Evolutionary conservation across 2,888 invertebrate species (phyloP), one percentile per base, ranked within the genome.

Genomic region (Xestia sexstrigata): DNA sequence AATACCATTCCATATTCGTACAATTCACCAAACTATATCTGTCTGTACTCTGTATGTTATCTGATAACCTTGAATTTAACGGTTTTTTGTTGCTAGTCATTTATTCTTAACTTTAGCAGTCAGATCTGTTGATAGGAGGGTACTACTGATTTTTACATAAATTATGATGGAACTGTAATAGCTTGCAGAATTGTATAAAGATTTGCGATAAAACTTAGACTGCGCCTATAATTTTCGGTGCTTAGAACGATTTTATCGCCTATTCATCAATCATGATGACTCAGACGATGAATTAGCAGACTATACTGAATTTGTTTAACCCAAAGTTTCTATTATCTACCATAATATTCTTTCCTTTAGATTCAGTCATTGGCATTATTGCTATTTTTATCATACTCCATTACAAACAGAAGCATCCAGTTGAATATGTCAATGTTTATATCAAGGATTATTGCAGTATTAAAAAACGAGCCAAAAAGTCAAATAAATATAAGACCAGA

Each of bases 1-100:
- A 88, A 90, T 81, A 87, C 81, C 85, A 90, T 90, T 90, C 82
- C 83, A 80, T 84, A 87, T 90, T 87, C 77, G 80, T 85, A 88
- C 76, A 87, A 84, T 81, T 83, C 68, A 86, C 74, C 78, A 82
- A 87, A 87, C 83, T 85, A 77, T 74, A 79, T 74, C 45, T 70
- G 65, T 49, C 63, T 47, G 69, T 75, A 62, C 65, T 49, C 63
- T 47, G 69, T 75, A 62, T 65, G 70, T 78, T 88, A 87, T 86
- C 87, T 71, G 86, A 86, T 87, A 84, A 84, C 89, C 88, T 89
- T 87, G 89, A 84, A 71, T 76, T 70, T 79, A 88, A 88, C 81
- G 83, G 81, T 39, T 71, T 67, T 72, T 69, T 73, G 71, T 68
- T 77, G 72, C 65, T 76, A 78, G 63, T 55, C 23, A 52, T 13